A percentile compares a stretch with the other conserved stretches of the same genome.
Conservation (phyloP, 1,140 invertebrate species). For the Oncopeltus fasciatus region DNA sequence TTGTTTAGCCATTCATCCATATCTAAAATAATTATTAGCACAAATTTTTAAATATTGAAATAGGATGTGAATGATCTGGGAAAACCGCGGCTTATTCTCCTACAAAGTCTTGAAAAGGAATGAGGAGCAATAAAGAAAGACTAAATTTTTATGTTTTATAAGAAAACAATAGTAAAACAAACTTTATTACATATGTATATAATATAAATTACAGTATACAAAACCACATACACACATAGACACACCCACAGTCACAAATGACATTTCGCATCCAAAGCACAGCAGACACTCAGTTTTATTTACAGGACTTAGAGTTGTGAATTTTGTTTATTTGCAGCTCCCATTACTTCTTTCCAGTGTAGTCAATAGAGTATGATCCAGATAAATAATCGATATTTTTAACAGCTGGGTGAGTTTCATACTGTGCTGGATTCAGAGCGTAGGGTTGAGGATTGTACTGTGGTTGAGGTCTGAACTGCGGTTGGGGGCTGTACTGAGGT, state of each 20-base stretch:
- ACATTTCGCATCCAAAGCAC: no score
- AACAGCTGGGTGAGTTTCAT: conserved; percentile 42
- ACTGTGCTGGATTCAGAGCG: conserved; percentile 24
- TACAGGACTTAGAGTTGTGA: conserved; percentile 9
- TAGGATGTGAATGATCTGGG: no score
- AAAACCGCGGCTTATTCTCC: no score
- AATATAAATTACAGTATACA: neutral
- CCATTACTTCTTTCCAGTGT: conserved; percentile 28
- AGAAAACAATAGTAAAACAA: neutral
- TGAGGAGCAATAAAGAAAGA: no score
- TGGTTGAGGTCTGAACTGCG: conserved; percentile 29
- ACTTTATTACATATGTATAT: neutral
- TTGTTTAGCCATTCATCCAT: no score
- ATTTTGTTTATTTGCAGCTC: conserved; percentile 2
- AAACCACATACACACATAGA: neutral
- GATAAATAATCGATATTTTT: conserved; percentile 44
- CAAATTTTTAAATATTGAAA: no score
- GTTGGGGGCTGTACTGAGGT: conserved; percentile 24
- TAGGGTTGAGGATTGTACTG: conserved; percentile 24
- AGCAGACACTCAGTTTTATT: neutral
- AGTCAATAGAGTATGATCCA: conserved; percentile 54
- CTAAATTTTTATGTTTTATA: neutral
- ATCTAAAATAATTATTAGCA: no score
- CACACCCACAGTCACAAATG: neutral
- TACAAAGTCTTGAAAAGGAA: no score